Percentiles rank a stretch among this genome's conserved stretches.
Evolutionary conservation across 2,888 invertebrate genomes (phyloP).

Genomic region (Drosophila ezoana): DNA sequence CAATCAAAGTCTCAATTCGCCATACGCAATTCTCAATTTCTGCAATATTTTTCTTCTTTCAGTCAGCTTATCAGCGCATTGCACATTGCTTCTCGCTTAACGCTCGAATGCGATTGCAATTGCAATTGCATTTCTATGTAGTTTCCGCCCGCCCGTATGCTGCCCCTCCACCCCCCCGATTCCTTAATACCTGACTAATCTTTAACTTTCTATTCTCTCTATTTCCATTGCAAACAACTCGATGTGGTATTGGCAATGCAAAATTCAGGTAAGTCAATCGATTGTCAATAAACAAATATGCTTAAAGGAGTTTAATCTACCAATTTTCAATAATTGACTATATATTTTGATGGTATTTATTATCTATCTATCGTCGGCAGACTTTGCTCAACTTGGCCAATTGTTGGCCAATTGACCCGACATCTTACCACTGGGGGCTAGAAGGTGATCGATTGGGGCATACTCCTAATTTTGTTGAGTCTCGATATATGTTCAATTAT

Average conservation of each 20-base stretch:
- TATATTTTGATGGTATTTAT: no score
- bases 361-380: no score
- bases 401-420: no score
- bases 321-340: no score
- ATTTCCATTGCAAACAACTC: slow-evolving; percentile 34
- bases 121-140: slow-evolving; percentile 13
- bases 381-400: no score
- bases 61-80: slow-evolving; percentile 23
- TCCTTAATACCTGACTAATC: slow-evolving; percentile 30
- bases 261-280: slow-evolving; percentile 35
- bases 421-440: no score
- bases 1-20: background rate
- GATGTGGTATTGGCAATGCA: background rate
- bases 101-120: slow-evolving; percentile 27
- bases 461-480: no score
- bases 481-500: no score
- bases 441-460: no score
- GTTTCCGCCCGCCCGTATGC: background rate
- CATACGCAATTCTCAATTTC: background rate
- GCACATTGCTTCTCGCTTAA: slow-evolving; percentile 51
- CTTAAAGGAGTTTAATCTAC: background rate
- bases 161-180: background rate
- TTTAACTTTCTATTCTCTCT: slow-evolving; percentile 22
- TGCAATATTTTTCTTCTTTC: slow-evolving; percentile 5
- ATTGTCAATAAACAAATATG: background rate